Evolutionary conservation across 2,888 invertebrate species (phyloP).

Genomic region (Drosophila paranaensis): DNA sequence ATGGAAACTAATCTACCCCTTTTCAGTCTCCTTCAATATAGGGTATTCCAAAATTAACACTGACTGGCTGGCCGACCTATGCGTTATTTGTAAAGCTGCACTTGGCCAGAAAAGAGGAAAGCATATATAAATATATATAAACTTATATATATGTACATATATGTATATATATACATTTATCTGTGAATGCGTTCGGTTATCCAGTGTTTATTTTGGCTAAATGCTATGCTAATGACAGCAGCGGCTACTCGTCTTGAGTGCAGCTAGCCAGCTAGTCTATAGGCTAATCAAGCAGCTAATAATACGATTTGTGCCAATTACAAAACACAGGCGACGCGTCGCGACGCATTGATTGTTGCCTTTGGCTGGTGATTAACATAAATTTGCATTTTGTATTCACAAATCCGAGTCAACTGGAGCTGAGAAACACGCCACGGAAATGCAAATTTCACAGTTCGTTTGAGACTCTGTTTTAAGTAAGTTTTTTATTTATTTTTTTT

Average conservation of each 20-base stretch:
- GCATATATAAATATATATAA: neutral
- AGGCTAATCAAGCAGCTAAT: constrained; percentile 45
- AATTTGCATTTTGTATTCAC: constrained; percentile 27
- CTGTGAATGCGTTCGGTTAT: constrained; percentile 24
- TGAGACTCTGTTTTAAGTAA: neutral
- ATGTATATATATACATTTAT: neutral
- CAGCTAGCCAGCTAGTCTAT: neutral
- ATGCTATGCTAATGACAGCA: constrained; percentile 52
- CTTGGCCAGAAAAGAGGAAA: constrained; percentile 16
- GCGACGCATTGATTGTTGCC: constrained; percentile 3
- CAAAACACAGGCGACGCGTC: constrained; percentile 26
- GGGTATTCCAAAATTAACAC: constrained; percentile 17
- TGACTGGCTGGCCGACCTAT: constrained; percentile 14
- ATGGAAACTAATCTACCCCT: neutral
- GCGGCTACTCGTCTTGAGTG: constrained; percentile 46
- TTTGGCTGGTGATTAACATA: constrained; percentile 30
- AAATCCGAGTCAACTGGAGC: constrained; percentile 13
- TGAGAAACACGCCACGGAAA: constrained; percentile 25
- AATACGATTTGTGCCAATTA: constrained; percentile 52
- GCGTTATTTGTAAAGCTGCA: constrained; percentile 42
- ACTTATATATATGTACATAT: neutral
- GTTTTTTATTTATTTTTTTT: neutral
- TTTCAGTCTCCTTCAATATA: neutral
- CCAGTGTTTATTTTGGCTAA: constrained; percentile 45
- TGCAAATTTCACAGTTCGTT: constrained; percentile 30